Evolutionary conservation across 2,797 vertebrate genomes (phyloP), one percentile per base, ranked within the genome.

Genomic region (Eulemur coronatus): DNA sequence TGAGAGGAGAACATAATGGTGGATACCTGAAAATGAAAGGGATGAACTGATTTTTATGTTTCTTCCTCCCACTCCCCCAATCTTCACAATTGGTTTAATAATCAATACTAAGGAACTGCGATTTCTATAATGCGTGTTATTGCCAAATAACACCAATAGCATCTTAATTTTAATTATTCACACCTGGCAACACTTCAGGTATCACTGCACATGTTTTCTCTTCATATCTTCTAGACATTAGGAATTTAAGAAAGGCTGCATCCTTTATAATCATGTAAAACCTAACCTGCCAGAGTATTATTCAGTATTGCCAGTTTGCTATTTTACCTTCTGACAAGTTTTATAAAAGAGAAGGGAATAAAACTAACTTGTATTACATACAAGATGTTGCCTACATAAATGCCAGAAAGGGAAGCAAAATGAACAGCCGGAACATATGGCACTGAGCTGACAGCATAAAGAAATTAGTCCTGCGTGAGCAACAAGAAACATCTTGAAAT

Each of bases 401-500:
- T 48, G 95, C 98, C 98, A 98, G 96, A 30, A 85, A 97, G 95
- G 97, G 96, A 97, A 98, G 98, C 97, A 72, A 98, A 98, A 98
- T 97, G 98, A 98, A 97, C 95, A 98, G 95, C 96, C 94, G 26
- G 98, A 98, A 96, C 99, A 99, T 98, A 99, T 98, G 99, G 98
- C 97, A 84, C 94, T 70, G 95, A 98, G 98, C 98, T 98, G 98
- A 98, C 98, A 98, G 98, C 97, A 97, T 97, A 98, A 97, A 95
- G 98, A 98, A 98, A 98, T 98, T 7, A 79, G 98, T 96, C 98
- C 97, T 98, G 97, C 98, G 91, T 91, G 95, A 98, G 98, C 98
- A 98, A 97, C 97, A 93, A 97, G 98, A 97, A 98, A 98, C 98
- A 99, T 99, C 99, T 99, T 99, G 99, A 98, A 98, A 97, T 89